These are phyloP conservation scores for Craniophora ligustri DNA, from an alignment of 2,888 invertebrate species.

Conservation along the genomic window DNA sequence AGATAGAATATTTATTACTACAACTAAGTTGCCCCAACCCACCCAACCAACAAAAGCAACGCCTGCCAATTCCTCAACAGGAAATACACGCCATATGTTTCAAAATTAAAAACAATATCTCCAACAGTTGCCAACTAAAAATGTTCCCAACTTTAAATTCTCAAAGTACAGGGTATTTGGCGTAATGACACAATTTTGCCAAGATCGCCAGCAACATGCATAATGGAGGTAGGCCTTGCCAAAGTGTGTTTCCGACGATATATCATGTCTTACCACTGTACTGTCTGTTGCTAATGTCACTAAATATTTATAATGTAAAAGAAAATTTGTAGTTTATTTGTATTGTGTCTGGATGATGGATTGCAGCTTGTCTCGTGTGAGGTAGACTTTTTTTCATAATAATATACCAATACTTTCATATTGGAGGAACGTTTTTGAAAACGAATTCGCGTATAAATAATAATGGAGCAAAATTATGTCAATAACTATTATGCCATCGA, in stretches of 20 bases:
- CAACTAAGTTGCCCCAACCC: conserved; percentile 13
- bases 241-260: conserved; percentile 54
- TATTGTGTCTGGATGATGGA: neutral
- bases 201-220: conserved; percentile 58
- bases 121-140: conserved; percentile 37
- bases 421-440: too few species aligned
- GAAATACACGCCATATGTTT: conserved; percentile 38
- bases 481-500: too few species aligned
- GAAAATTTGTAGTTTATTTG: conserved; percentile 13
- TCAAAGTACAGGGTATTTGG: conserved; percentile 50
- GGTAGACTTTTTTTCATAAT: too few species aligned
- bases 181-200: conserved; percentile 62
- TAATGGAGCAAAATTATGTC: too few species aligned
- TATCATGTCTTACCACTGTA: conserved; percentile 44
- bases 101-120: conserved; percentile 47
- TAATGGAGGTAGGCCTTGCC: conserved; percentile 61
- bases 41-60: conserved; percentile 9
- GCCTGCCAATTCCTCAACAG: conserved; percentile 37
- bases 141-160: conserved; percentile 39
- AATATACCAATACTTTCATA: too few species aligned
- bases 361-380: neutral
- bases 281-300: conserved; percentile 35
- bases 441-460: too few species aligned
- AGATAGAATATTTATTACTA: neutral
- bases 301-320: conserved; percentile 33